A percentile compares a stretch with the other conserved stretches of the same genome.
Evolutionary conservation across 1,140 invertebrate genomes (phyloP).

Genomic region (Drosophila asahinai): DNA sequence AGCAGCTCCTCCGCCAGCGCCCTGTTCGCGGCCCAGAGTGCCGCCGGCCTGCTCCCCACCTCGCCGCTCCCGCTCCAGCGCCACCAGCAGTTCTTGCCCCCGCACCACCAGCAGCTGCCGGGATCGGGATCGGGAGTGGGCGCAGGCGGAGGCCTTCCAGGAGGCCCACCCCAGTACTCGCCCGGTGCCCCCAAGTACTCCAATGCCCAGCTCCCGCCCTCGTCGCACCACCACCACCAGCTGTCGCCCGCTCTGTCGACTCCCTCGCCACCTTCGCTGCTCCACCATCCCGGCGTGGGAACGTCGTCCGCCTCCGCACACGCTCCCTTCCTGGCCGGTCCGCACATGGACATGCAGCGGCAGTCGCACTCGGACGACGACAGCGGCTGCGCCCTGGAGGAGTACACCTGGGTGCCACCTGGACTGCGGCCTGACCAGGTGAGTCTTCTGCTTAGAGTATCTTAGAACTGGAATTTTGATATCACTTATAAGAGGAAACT

Average conservation of each 20-base stretch:
- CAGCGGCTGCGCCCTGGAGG: conserved; percentile 97
- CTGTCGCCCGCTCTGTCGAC: conserved; percentile 78
- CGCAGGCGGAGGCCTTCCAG: conserved; percentile 3
- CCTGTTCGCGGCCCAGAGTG: conserved; percentile 68
- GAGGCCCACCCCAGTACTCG: conserved; percentile 60
- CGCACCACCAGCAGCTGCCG: conserved; percentile 86
- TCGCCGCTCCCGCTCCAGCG: conserved; percentile 84
- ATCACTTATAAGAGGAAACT: too few relatives aligned
- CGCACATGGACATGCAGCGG: conserved; percentile 90
- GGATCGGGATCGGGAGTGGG: conserved; percentile 84
- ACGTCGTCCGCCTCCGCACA: conserved; percentile 70
- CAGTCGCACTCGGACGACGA: conserved; percentile 98
- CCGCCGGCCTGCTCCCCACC: conserved; percentile 77
- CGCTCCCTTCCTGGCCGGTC: conserved; percentile 85
- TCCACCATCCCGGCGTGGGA: conserved; percentile 75
- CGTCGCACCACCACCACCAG: conserved; percentile 71
- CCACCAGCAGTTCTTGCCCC: conserved; percentile 84
- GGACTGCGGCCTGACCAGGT: conserved; percentile 98
- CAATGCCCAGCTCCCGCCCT: conserved; percentile 77
- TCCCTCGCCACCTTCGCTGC: conserved; percentile 84
- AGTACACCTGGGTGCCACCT: conserved; percentile 99
- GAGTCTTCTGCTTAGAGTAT: conserved; percentile 58
- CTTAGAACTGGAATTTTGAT: not conserved
- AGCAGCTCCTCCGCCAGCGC: conserved; percentile 82
- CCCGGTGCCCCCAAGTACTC: conserved; percentile 75